phyloP scores from a whole-genome alignment of 2,888 invertebrate species.

The Caenorhabditis sp. region DNA sequence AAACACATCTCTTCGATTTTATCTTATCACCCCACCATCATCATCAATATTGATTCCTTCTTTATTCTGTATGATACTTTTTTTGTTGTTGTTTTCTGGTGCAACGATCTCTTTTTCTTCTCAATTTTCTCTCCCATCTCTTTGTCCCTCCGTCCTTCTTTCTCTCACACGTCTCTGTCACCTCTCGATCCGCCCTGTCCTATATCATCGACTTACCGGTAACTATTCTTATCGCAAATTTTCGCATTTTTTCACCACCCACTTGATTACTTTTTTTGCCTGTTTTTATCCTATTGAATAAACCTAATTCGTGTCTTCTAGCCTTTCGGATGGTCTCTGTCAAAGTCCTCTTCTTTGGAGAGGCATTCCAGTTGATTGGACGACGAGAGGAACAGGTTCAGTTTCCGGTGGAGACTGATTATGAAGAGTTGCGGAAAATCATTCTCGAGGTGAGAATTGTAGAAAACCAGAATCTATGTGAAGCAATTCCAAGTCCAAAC shows the following conservation, averaged over 20 bases:
- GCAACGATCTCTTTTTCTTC: constrained; percentile 15
- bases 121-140: constrained; percentile 6
- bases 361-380: constrained; percentile 68
- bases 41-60: too few species aligned
- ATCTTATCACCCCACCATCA: too few species aligned
- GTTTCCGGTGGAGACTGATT: constrained; percentile 33
- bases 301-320: too few species aligned
- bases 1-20: too few species aligned
- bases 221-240: constrained; percentile 1
- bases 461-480: too few species aligned
- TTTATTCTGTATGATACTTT: neutral
- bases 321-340: constrained; percentile 24
- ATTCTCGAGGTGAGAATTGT: constrained; percentile 56
- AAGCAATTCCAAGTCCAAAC: neutral
- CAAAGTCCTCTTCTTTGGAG: constrained; percentile 72
- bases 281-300: neutral
- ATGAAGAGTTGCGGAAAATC: constrained; percentile 53
- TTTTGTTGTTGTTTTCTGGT: constrained; percentile 22
- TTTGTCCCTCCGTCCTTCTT: constrained; percentile 4
- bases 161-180: constrained; percentile 2
- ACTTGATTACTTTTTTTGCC: neutral
- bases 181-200: neutral
- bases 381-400: constrained; percentile 59
- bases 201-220: constrained; percentile 29
- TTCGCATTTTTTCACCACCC: neutral